Conservation (phyloP, 2,888 invertebrate genomes). For the Apamea sordens region DNA sequence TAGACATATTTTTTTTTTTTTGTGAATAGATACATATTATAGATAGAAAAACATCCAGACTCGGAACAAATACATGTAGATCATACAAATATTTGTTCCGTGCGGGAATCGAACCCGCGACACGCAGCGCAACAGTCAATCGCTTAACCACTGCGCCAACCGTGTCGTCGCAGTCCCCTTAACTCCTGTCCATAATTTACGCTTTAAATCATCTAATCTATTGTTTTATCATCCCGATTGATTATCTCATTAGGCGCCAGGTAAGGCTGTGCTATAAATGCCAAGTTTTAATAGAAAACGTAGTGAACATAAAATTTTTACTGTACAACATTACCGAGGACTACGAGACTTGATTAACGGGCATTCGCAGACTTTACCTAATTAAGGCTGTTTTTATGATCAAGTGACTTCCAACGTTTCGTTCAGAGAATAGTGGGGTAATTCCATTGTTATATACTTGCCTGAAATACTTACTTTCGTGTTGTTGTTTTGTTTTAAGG, state of each 20-base stretch:
- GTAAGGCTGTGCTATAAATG: constrained; percentile 54
- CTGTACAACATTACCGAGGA: constrained; percentile 45
- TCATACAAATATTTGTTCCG: no score
- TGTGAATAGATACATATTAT: no score
- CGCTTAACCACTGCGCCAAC: no score
- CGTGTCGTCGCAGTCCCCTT: no score
- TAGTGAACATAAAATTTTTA: constrained; percentile 65
- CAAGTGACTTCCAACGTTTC: constrained; percentile 49
- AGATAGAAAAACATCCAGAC: no score
- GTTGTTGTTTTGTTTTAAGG: constrained; percentile 37
- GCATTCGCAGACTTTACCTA: constrained; percentile 54
- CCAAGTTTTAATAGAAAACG: constrained; percentile 65
- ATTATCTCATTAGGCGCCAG: constrained; percentile 44
- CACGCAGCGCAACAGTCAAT: no score
- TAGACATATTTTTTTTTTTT: no score
- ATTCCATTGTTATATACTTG: constrained; percentile 37
- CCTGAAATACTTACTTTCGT: constrained; percentile 33
- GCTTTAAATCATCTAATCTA: constrained; percentile 20
- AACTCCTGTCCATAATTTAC: not conserved
- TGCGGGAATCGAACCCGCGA: no score
- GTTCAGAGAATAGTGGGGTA: constrained; percentile 33
- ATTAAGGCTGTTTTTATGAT: constrained; percentile 65
- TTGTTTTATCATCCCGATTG: constrained; percentile 45
- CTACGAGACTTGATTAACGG: constrained; percentile 60
- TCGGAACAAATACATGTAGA: no score